Conservation (phyloP, 2,888 invertebrate genomes). For the Himalopsyche japonica region DNA sequence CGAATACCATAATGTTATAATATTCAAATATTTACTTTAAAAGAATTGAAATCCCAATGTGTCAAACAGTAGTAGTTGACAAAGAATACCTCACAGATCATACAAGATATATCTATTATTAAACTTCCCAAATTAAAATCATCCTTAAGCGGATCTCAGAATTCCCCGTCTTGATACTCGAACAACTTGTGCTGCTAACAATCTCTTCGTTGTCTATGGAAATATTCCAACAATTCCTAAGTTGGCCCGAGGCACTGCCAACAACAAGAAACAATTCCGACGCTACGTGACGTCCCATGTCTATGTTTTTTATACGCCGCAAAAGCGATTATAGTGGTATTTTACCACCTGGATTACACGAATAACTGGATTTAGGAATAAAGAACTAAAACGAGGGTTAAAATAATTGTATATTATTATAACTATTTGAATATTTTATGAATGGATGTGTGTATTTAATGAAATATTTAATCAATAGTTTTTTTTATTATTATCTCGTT, state of each 20-base stretch:
- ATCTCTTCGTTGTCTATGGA: not conserved
- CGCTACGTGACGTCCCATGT: not conserved
- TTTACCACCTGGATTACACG: not conserved
- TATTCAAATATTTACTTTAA: no score
- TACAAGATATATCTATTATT: not conserved
- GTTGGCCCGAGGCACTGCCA: not conserved
- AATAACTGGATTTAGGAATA: not conserved
- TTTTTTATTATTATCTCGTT: no score
- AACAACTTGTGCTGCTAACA: not conserved
- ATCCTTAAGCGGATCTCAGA: not conserved
- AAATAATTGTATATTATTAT: not conserved
- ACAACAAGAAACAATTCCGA: not conserved
- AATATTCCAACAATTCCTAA: not conserved
- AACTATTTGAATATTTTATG: no score
- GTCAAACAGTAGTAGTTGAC: no score
- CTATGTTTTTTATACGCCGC: not conserved
- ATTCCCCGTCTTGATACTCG: not conserved
- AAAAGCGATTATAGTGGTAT: not conserved
- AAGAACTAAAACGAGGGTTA: not conserved
- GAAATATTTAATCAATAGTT: no score
- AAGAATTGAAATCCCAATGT: no score
- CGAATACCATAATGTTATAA: no score
- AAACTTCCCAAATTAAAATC: not conserved
- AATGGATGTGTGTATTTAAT: no score
- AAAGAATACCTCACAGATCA: no score